Evolutionary conservation across 2,797 vertebrate genomes (phyloP).

Genomic region (Melanotaenia trifasciata): DNA sequence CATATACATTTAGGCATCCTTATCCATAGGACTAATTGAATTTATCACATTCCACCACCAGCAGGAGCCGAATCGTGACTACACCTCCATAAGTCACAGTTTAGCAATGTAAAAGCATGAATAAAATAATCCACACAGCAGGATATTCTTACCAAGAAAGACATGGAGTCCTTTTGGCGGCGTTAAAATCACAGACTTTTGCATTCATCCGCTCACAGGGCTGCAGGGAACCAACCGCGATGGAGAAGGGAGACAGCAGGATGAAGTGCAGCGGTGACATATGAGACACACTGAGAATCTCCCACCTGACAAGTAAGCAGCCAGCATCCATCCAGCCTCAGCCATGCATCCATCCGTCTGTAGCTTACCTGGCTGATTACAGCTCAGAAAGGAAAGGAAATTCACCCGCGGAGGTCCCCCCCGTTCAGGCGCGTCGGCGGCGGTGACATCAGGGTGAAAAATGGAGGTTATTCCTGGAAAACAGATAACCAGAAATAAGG

Average conservation of each 20-base stretch:
- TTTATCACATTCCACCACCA: constrained; percentile 13
- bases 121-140: constrained; percentile 10
- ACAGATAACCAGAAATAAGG: not conserved
- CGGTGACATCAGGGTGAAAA: not conserved
- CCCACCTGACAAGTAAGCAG: constrained; percentile 37
- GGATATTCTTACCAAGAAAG: constrained; percentile 92
- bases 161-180: constrained; percentile 91
- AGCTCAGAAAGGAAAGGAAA: constrained; percentile 12
- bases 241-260: constrained; percentile 19
- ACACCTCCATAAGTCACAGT: constrained; percentile 8
- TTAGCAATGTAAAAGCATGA: not conserved
- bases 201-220: constrained; percentile 84
- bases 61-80: constrained; percentile 40
- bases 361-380: constrained; percentile 61
- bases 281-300: constrained; percentile 36
- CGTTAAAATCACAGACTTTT: constrained; percentile 68
- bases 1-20: not conserved
- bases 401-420: constrained; percentile 10
- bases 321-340: constrained; percentile 28
- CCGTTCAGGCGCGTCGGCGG: not conserved
- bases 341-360: constrained; percentile 23
- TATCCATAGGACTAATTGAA: not conserved
- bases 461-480: not conserved
- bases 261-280: constrained; percentile 28
- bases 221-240: constrained; percentile 47